Conservation (phyloP, 2,113 vertebrate species). For the Tachuris rubrigastra region DNA sequence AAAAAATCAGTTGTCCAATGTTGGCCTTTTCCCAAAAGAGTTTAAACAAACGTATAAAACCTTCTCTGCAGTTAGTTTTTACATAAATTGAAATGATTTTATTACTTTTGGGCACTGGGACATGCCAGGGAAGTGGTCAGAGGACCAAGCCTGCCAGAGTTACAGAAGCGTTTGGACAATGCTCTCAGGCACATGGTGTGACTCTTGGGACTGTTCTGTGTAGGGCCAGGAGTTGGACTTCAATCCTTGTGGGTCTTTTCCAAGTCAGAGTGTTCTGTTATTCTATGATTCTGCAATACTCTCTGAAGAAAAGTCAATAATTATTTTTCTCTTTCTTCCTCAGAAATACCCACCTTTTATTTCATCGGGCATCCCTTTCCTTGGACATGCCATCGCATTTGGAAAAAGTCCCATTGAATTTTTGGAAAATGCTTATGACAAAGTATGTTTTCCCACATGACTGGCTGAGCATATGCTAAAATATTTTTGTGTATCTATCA, state of each 20-base stretch:
- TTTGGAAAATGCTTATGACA: conserved; percentile 91
- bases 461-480: not conserved
- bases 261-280: not conserved
- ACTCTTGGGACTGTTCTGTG: not conserved
- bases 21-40: not conserved
- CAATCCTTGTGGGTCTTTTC: not conserved
- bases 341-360: conserved; percentile 92
- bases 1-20: not conserved
- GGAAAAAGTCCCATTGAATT: conserved; percentile 95
- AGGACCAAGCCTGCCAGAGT: not conserved
- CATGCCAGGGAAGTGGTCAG: not conserved
- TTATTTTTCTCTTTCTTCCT: not conserved
- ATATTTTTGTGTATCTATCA: not conserved
- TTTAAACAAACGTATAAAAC: not conserved
- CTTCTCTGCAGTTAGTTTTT: not conserved
- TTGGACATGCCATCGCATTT: conserved; percentile 93
- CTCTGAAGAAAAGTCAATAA: not conserved
- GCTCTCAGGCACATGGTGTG: not conserved
- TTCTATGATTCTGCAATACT: not conserved
- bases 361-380: conserved; percentile 87
- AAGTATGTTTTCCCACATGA: conserved; percentile 72
- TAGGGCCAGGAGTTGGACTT: not conserved
- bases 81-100: not conserved
- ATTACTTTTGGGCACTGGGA: not conserved
- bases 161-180: not conserved